phyloP scores from a whole-genome alignment of 2,797 vertebrate species.

The Sebastolobus alascanus region DNA sequence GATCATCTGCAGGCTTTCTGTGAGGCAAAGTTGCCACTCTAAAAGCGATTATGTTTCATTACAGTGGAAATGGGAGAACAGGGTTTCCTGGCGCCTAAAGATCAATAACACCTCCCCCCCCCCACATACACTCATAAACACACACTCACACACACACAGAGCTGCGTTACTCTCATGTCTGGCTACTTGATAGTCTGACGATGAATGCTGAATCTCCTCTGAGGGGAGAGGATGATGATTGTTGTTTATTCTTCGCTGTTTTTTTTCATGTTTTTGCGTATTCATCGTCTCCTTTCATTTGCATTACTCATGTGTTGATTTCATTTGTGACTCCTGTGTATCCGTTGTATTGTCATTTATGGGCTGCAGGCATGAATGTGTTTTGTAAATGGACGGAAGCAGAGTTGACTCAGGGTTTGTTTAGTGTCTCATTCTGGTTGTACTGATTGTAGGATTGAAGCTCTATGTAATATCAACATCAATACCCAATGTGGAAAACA shows the following conservation, averaged over 20 bases:
- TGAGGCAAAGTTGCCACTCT: slow-evolving; percentile 63
- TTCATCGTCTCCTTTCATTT: slow-evolving; percentile 26
- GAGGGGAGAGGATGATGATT: neutral
- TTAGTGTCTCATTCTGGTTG: slow-evolving; percentile 27
- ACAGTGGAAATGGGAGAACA: slow-evolving; percentile 67
- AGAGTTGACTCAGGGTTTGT: slow-evolving; percentile 40
- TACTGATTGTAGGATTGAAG: slow-evolving; percentile 13
- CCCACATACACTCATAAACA: neutral
- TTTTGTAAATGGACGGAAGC: slow-evolving; percentile 6
- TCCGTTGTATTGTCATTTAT: slow-evolving; percentile 24
- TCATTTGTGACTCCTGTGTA: slow-evolving; percentile 20
- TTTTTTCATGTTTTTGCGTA: neutral
- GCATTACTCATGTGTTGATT: slow-evolving; percentile 36
- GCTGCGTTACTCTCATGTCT: slow-evolving; percentile 3
- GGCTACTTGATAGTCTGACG: slow-evolving; percentile 8
- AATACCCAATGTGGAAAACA: neutral
- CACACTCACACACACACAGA: neutral
- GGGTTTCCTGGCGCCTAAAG: slow-evolving; percentile 65
- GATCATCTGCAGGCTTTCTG: slow-evolving; percentile 52
- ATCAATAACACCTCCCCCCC: slow-evolving; percentile 54
- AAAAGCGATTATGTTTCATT: slow-evolving; percentile 70
- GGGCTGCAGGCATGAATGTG: slow-evolving; percentile 21
- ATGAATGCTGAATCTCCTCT: neutral
- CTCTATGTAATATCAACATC: slow-evolving; percentile 4
- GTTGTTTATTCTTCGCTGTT: slow-evolving; percentile 1